Percentiles rank a stretch among this genome's conserved stretches.
Evolutionary conservation across 2,113 vertebrate genomes (phyloP).

Genomic region (Nesoenas mayeri): DNA sequence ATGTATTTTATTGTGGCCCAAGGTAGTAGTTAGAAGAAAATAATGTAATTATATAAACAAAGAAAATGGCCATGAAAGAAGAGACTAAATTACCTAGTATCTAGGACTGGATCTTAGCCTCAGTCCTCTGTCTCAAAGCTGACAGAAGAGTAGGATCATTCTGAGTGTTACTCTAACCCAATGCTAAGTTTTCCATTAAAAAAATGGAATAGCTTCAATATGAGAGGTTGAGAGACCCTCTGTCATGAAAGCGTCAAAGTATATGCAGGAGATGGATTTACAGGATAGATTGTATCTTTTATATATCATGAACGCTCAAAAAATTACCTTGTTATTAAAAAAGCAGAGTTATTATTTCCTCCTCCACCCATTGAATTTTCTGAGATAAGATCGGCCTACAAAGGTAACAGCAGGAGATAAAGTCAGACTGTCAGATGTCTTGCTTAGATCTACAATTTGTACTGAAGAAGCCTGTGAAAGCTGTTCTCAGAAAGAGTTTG

Average conservation of each 20-base stretch:
- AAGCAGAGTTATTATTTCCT: background rate
- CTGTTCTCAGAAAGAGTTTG: background rate
- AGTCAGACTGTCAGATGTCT: background rate
- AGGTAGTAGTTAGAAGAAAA: background rate
- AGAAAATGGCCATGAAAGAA: background rate
- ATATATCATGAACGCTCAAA: background rate
- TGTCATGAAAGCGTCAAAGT: background rate
- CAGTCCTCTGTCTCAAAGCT: background rate
- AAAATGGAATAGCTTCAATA: background rate
- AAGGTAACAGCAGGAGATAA: background rate
- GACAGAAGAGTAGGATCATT: background rate
- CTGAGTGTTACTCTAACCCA: background rate
- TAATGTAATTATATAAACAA: background rate
- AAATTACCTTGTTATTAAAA: background rate
- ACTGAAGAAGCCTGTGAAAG: background rate
- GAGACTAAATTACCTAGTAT: background rate
- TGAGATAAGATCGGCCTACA: background rate
- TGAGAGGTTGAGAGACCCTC: background rate
- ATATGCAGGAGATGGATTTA: background rate
- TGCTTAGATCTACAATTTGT: rapidly evolving
- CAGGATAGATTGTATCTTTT: background rate
- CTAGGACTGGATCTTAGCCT: background rate
- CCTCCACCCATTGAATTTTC: background rate
- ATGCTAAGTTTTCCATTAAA: background rate
- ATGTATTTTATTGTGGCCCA: background rate